These are phyloP conservation scores for Labeo calbasu DNA, from an alignment of 2,797 vertebrate species.

Conservation along the genomic window DNA sequence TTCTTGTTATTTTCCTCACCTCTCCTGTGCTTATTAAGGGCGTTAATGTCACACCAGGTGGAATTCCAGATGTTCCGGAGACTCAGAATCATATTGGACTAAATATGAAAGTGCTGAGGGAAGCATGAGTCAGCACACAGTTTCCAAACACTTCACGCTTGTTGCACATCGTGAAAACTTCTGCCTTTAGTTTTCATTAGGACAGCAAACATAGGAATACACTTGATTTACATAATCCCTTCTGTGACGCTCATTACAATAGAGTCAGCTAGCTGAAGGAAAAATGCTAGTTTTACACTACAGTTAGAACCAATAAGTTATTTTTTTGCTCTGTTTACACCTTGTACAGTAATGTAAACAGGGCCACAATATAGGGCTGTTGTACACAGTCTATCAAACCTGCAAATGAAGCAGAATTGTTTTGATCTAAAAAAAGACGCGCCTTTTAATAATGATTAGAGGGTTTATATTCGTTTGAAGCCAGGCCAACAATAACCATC, in stretches of 20 bases:
- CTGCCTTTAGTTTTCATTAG: conserved; percentile 35
- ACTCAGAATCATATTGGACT: conserved; percentile 41
- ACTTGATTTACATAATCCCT: conserved; percentile 13
- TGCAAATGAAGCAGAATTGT: not conserved
- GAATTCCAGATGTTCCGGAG: conserved; percentile 53
- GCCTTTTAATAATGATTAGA: not conserved
- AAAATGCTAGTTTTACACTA: not conserved
- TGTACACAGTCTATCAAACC: not conserved
- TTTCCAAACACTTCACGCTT: conserved; percentile 41
- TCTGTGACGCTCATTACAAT: not conserved
- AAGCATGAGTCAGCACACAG: conserved; percentile 50
- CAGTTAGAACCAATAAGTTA: not conserved
- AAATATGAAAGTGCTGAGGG: conserved; percentile 51
- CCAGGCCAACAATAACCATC: not conserved
- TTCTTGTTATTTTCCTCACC: not conserved
- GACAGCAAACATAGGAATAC: conserved; percentile 9
- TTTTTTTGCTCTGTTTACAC: not conserved
- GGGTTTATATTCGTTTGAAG: not conserved
- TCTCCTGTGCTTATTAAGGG: not conserved
- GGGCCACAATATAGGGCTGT: not conserved
- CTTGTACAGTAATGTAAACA: not conserved
- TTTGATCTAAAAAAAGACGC: not conserved
- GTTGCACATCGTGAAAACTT: conserved; percentile 47
- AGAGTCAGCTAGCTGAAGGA: not conserved
- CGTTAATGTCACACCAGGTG: conserved; percentile 45